Conservation (phyloP, 2,797 vertebrate genomes). For the Spinibarbus caldwelli region DNA sequence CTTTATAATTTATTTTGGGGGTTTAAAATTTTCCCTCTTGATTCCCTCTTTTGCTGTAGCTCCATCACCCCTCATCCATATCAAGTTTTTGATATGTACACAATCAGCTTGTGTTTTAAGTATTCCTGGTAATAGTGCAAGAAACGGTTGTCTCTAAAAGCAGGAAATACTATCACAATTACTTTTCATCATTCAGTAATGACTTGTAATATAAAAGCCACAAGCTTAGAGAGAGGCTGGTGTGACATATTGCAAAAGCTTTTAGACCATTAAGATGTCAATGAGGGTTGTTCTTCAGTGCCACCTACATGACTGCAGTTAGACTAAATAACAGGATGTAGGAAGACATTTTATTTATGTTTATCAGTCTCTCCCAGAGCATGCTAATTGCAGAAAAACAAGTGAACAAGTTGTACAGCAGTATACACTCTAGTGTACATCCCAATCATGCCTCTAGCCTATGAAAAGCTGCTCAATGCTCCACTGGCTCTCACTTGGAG, state of each 20-base stretch:
- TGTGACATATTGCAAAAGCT: conserved; percentile 11
- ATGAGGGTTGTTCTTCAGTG: not conserved
- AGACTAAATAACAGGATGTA: not conserved
- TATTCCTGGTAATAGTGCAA: not conserved
- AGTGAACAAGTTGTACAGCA: not conserved
- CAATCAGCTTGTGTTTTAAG: not conserved
- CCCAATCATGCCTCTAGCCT: conserved; percentile 21
- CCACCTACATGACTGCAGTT: not conserved
- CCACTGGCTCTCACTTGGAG: conserved; percentile 38
- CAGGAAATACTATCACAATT: not conserved
- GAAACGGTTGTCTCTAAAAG: not conserved
- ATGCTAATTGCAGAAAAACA: conserved; percentile 24
- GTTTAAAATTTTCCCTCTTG: not conserved
- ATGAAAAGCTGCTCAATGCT: conserved; percentile 46
- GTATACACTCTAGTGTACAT: conserved; percentile 30
- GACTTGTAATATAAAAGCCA: conserved; percentile 28
- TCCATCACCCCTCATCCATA: not conserved
- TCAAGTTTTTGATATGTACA: not conserved
- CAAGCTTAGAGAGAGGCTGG: not conserved
- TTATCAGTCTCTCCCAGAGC: conserved; percentile 2
- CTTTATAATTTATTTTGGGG: not conserved
- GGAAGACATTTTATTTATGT: not conserved
- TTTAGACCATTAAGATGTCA: conserved; percentile 32
- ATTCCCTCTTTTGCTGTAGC: not conserved
- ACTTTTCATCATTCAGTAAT: conserved; percentile 38